Base-by-base conservation (phyloP, 2,888 invertebrate species). In the Choreutis nemorana region DNA sequence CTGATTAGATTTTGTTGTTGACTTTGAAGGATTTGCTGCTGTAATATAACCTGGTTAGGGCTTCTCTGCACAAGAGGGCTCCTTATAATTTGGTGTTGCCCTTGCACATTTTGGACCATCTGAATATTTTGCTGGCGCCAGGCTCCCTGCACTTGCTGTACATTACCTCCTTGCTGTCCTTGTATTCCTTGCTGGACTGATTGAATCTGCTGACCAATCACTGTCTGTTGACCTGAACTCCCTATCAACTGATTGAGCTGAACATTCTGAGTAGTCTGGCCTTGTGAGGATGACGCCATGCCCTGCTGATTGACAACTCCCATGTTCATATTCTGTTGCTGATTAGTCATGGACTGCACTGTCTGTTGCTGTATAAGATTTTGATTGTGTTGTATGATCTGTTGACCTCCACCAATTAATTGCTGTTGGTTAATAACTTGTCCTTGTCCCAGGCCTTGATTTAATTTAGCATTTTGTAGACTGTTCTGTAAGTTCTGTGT, bases 11-110 rank as follows among this genome's bases (percentile, higher is more conserved):
- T 63, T 34, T 80, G 79, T 30, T 78, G 78, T 37, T 73, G 79
- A 1, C 78, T 80, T 38, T 81, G 81, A 63, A 83, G 81, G 34
- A 82, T 82, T 40, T 83, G 82, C 32, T 83, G 83, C 40, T 83
- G 83, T 26, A 81, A 52, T 32, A 81, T 68, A 20, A 81, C 78
- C 49, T 82, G 82, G 35, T 61, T 82, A 18, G 72, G 72, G 34
- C 72, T 66, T 14, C 75, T 57, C 34, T 78, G 79, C 16, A 81
- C 68, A 39, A 80, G 49, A 1, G 77, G 75, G 33, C 68, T 72
- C 31, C 79, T 60, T 20, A 79, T 73, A 21, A 79, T 66, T 43
- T 81, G 82, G 42, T 81, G 73, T 39, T 81, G 79, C 3, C 81
- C 79, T 45, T 81, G 82, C 3, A 68, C 64, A 58, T 73, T 77